A percentile compares a stretch with the other conserved stretches of the same genome.
phyloP scores from a whole-genome alignment of 2,797 vertebrate genomes.

The Channallabes apus region DNA sequence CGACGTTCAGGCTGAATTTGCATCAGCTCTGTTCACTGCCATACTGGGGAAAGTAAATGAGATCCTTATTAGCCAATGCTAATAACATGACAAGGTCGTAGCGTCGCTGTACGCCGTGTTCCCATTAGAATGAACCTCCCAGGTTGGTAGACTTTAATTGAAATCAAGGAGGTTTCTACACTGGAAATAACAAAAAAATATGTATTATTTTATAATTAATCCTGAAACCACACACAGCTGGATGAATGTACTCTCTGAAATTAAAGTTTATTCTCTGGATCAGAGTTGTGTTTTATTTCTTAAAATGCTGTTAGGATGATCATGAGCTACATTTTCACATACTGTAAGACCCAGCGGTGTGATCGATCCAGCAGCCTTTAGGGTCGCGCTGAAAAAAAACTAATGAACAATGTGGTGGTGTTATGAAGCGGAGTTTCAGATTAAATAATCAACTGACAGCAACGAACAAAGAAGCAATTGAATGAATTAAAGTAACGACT shows the following conservation, averaged over 20 bases:
- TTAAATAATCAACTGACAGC: background rate
- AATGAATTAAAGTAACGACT: background rate
- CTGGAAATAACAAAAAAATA: background rate
- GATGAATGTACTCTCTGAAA: background rate
- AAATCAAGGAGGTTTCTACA: background rate
- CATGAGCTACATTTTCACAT: too few relatives aligned
- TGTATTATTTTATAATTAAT: background rate
- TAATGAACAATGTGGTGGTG: background rate
- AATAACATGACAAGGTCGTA: slow-evolving; percentile 20
- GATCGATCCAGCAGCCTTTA: background rate
- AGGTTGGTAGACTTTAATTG: background rate
- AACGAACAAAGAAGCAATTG: background rate
- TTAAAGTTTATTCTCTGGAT: too few relatives aligned
- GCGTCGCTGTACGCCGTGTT: background rate
- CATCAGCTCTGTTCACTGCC: slow-evolving; percentile 8
- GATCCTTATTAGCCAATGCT: slow-evolving; percentile 21
- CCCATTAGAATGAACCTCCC: background rate
- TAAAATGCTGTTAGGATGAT: background rate
- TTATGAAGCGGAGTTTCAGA: background rate
- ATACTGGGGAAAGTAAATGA: background rate
- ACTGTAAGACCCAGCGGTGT: background rate
- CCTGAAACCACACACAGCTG: background rate
- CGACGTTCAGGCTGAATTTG: background rate
- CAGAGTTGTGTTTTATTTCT: background rate
- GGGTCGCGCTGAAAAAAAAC: background rate